Conservation (phyloP, 2,888 invertebrate genomes). For the Patella ulyssiponensis region DNA sequence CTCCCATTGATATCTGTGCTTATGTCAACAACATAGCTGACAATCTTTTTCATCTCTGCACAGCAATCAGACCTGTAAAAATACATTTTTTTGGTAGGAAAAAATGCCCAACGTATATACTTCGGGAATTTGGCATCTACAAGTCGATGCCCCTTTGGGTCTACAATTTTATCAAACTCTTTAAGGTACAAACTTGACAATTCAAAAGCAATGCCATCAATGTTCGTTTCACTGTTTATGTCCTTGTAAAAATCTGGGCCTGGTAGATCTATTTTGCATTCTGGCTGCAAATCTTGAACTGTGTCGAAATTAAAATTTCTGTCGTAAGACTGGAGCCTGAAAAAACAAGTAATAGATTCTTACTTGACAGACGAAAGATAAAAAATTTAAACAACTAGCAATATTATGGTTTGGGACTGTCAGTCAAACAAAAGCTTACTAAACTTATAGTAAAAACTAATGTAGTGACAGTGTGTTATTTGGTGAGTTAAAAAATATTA, state of each 20-base stretch:
- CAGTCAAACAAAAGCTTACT: too few relatives aligned
- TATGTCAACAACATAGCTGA: not conserved
- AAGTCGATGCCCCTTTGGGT: not conserved
- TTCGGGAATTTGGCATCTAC: not conserved
- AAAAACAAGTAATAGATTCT: not conserved
- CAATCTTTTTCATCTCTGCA: slow-evolving; percentile 1
- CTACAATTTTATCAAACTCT: not conserved
- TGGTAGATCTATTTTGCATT: too few relatives aligned
- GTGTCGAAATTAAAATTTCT: not conserved
- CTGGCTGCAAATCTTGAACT: too few relatives aligned
- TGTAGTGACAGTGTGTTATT: too few relatives aligned
- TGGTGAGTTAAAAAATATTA: too few relatives aligned
- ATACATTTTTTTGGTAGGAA: not conserved
- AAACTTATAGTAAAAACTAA: too few relatives aligned
- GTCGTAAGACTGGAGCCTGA: not conserved
- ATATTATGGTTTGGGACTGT: too few relatives aligned
- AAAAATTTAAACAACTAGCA: too few relatives aligned
- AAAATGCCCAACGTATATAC: not conserved
- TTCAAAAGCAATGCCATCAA: not conserved
- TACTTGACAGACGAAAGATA: too few relatives aligned
- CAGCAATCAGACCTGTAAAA: not conserved
- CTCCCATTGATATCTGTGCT: not conserved
- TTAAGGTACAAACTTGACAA: not conserved
- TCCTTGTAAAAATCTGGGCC: too few relatives aligned
- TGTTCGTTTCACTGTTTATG: too few relatives aligned